These are phyloP conservation scores for Heteractis magnifica DNA, from an alignment of 92 coral and sea anemone genomes.

Conservation along the genomic window DNA sequence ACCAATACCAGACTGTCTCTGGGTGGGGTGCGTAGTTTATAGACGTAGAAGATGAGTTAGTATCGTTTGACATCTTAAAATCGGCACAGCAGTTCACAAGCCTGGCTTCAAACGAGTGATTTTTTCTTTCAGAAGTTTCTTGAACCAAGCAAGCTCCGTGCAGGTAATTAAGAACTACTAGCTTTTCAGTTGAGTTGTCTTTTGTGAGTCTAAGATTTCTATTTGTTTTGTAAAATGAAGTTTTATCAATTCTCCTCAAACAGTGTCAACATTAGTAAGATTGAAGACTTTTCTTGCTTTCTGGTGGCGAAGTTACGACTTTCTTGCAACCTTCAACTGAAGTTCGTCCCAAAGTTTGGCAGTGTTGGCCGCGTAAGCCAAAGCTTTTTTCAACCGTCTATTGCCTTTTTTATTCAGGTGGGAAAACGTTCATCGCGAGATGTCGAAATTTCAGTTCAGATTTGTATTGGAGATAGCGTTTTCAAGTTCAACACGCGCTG, in stretches of 20 bases:
- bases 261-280: neutral
- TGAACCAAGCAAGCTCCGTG: neutral
- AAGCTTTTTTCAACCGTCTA: too few relatives aligned
- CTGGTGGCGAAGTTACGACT: neutral
- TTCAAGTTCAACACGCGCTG: too few relatives aligned
- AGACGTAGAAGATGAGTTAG: slow-evolving; percentile 7
- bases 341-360: too few relatives aligned
- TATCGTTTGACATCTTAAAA: neutral
- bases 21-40: slow-evolving; percentile 20
- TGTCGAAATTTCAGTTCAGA: too few relatives aligned
- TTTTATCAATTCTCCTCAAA: neutral
- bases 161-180: too few relatives aligned
- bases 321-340: too few relatives aligned
- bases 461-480: too few relatives aligned
- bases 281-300: neutral
- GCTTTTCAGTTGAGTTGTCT: neutral
- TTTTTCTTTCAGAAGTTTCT: neutral
- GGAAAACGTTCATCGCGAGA: too few relatives aligned
- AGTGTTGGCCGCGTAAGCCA: too few relatives aligned
- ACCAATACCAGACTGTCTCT: slow-evolving; percentile 34
- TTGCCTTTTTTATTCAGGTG: too few relatives aligned
- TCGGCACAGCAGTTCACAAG: neutral
- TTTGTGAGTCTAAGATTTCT: neutral
- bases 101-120: neutral
- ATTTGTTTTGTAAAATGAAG: neutral